These are phyloP conservation scores for Muntiacus reevesi DNA, from an alignment of 2,113 vertebrate genomes.

Conservation along the genomic window DNA sequence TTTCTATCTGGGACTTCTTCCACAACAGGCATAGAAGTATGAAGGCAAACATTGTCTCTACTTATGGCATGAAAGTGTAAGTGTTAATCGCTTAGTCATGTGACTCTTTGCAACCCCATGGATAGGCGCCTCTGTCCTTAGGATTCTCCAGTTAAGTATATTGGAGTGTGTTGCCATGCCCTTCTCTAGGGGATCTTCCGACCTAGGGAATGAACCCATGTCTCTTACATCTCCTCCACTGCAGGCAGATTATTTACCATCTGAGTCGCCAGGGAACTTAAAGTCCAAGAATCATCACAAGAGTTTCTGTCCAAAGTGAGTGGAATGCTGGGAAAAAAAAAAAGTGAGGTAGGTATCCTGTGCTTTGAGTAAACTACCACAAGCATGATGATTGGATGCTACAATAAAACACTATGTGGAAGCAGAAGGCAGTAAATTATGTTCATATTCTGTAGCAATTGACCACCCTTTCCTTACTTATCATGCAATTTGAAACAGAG, in stretches of 20 bases:
- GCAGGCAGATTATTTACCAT: too few relatives aligned
- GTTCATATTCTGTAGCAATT: background rate
- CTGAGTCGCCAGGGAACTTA: too few relatives aligned
- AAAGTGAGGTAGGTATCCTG: background rate
- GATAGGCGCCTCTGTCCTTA: too few relatives aligned
- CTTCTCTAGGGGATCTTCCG: too few relatives aligned
- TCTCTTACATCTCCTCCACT: too few relatives aligned
- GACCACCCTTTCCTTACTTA: background rate
- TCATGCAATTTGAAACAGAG: background rate
- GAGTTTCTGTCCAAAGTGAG: background rate
- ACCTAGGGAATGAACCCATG: too few relatives aligned
- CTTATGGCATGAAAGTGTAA: background rate
- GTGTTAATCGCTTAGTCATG: too few relatives aligned
- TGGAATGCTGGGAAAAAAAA: background rate
- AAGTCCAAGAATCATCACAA: background rate
- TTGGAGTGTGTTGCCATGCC: too few relatives aligned
- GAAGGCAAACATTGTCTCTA: background rate
- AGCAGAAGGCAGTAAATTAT: background rate
- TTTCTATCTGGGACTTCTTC: background rate
- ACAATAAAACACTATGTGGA: background rate
- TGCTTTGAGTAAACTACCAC: background rate
- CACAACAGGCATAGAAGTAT: background rate
- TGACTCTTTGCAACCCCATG: too few relatives aligned
- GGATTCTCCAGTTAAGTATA: too few relatives aligned
- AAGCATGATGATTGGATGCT: background rate